These are phyloP conservation scores for Cephalotes varians DNA, from an alignment of 2,888 invertebrate genomes.

Conservation along the genomic window DNA sequence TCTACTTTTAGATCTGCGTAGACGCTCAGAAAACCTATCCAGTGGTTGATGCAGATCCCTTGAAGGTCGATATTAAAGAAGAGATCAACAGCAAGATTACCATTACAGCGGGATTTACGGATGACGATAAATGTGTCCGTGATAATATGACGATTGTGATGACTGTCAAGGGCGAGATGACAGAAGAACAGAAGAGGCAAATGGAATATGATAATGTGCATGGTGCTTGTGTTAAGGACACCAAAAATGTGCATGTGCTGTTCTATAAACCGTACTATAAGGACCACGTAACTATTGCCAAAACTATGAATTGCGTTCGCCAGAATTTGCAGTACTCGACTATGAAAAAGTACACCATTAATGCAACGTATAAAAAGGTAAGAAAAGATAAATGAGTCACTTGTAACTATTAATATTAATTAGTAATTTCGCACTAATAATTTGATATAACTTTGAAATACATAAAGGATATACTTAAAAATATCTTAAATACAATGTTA, in stretches of 20 bases:
- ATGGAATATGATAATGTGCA: conserved; percentile 67
- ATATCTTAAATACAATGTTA: neutral
- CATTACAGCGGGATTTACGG: conserved; percentile 79
- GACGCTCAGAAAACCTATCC: conserved; percentile 80
- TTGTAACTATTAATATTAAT: no score
- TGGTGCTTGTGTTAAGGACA: conserved; percentile 74
- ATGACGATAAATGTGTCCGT: conserved; percentile 80
- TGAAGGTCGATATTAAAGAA: conserved; percentile 69
- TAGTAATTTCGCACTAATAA: neutral
- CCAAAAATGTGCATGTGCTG: conserved; percentile 70
- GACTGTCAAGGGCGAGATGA: conserved; percentile 79
- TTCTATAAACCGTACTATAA: no score
- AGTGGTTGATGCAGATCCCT: conserved; percentile 18
- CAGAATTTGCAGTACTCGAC: conserved; percentile 76
- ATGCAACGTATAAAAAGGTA: conserved; percentile 79
- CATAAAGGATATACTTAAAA: neutral
- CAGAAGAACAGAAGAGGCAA: conserved; percentile 81
- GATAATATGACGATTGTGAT: conserved; percentile 80
- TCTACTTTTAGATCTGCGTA: conserved; percentile 79
- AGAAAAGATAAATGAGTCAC: neutral
- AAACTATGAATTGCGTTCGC: conserved; percentile 74
- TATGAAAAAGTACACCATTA: conserved; percentile 81
- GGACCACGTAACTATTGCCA: no score
- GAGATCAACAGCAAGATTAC: conserved; percentile 79
- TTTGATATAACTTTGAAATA: neutral